Base-by-base conservation (phyloP, 1,140 invertebrate species). In the Homalodisca vitripennis region DNA sequence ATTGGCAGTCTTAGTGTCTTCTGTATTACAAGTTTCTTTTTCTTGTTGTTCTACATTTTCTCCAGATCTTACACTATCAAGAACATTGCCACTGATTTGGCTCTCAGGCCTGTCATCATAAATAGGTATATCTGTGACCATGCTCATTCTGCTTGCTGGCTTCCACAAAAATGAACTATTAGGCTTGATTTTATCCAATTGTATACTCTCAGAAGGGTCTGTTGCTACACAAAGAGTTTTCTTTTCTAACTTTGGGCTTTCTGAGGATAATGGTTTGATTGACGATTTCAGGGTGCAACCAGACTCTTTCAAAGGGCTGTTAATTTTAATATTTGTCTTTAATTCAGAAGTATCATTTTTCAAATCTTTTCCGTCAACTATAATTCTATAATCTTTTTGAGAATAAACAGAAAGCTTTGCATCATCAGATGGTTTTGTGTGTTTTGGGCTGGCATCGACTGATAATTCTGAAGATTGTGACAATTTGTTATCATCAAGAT, bases 81-180 rank as follows among this genome's bases (percentile, higher is more conserved):
- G 29, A 12, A 27, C 27, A 6, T 2, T 29, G 26, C 13, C 22
- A 26, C 29, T 24, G 14, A 22, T 14, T 12, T 53, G 14, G 3
- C 14, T 27, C 27, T 60, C 55, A 27, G 55, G 55, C 29, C 55
- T 60, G 29, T 60, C 55, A 27, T 60, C 55, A 60, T 60, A 60
- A 22, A 66, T 46, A 14, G 63, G 63, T 2, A 66, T 27, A 24
- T 66, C 63, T 2, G 63, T 46, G 26, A 60, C n/a, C 2, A 66
- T 22, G 27, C 63, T 24, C 17, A 66, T 46, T 27, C 6, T 46
- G 2, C 32, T 27, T 10, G 32, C n/a, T 10, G 63, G 34, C 26
- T 46, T 66, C 63, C 63, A 66, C 24, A 66, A 46, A 47, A 66
- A 66, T 30, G 63, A 66, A 47, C 34, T 66, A 24, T 66, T 66